Evolutionary conservation across 1,140 invertebrate genomes (phyloP).

Genomic region (Bombus pascuorum): DNA sequence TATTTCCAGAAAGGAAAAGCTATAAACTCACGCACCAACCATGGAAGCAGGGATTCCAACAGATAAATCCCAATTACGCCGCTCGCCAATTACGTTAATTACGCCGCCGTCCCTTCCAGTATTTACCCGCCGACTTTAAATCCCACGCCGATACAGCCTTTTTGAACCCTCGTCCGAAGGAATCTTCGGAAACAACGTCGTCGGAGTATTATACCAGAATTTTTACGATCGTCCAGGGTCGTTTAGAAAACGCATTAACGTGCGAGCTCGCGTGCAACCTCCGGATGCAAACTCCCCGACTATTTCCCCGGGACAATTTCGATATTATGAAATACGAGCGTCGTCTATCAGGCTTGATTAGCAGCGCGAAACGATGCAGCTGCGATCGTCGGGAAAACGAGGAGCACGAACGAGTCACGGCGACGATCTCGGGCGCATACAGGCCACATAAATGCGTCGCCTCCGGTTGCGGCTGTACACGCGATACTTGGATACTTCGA

Average conservation of each 20-base stretch:
- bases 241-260: slow-evolving; percentile 3
- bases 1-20: not conserved
- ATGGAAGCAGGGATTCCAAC: not conserved
- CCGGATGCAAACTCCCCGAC: not conserved
- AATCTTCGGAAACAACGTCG: not conserved
- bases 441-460: not conserved
- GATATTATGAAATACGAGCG: slow-evolving; percentile 65
- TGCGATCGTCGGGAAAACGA: slow-evolving; percentile 46
- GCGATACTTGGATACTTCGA: slow-evolving; percentile 44
- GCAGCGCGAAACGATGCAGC: slow-evolving; percentile 39
- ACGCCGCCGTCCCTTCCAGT: slow-evolving; percentile 14
- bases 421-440: not conserved
- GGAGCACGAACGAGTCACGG: slow-evolving; percentile 6
- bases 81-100: slow-evolving; percentile 15
- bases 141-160: not conserved
- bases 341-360: slow-evolving; percentile 53
- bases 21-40: not conserved
- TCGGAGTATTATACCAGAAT: not conserved
- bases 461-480: slow-evolving; percentile 3
- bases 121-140: slow-evolving; percentile 42
- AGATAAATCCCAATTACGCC: slow-evolving; percentile 62
- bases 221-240: slow-evolving; percentile 32
- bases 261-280: no score
- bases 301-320: slow-evolving; percentile 24
- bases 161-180: not conserved